These are phyloP conservation scores for Drosophila pullipes DNA, from an alignment of 2,888 invertebrate species.

Conservation along the genomic window DNA sequence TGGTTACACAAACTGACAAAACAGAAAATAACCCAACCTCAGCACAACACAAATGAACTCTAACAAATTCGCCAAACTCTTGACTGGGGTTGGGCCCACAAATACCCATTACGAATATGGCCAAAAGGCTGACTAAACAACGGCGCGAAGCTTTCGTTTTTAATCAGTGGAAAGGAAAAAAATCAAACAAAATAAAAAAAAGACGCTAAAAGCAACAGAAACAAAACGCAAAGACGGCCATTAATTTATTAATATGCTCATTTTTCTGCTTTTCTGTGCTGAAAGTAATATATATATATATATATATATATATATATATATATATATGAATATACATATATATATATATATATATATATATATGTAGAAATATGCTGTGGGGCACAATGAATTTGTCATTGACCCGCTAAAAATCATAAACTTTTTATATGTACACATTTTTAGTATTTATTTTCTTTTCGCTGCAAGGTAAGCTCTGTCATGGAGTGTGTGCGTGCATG, in stretches of 20 bases:
- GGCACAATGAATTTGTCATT: constrained; percentile 70
- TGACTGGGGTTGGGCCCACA: constrained; percentile 67
- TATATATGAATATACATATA: constrained; percentile 12
- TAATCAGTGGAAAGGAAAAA: constrained; percentile 58
- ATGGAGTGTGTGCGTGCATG: constrained; percentile 4
- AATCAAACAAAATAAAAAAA: constrained; percentile 10
- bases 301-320: neutral
- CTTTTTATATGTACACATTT: constrained; percentile 22
- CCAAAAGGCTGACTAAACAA: constrained; percentile 44
- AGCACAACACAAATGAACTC: constrained; percentile 28
- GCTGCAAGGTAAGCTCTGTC: constrained; percentile 46
- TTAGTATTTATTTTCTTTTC: constrained; percentile 47
- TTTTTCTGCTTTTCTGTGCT: neutral
- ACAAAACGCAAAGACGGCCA: constrained; percentile 31
- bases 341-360: neutral
- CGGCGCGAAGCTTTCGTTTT: constrained; percentile 67
- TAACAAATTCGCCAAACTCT: constrained; percentile 41
- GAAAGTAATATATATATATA: constrained; percentile 18
- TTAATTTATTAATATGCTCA: constrained; percentile 54
- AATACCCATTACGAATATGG: constrained; percentile 19
- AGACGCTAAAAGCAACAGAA: constrained; percentile 3
- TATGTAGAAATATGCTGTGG: constrained; percentile 29
- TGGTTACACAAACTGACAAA: constrained; percentile 43
- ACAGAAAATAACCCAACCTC: constrained; percentile 16
- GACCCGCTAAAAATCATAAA: constrained; percentile 62